phyloP scores from a whole-genome alignment of 1,140 invertebrate genomes.

The Papilio xuthus region DNA sequence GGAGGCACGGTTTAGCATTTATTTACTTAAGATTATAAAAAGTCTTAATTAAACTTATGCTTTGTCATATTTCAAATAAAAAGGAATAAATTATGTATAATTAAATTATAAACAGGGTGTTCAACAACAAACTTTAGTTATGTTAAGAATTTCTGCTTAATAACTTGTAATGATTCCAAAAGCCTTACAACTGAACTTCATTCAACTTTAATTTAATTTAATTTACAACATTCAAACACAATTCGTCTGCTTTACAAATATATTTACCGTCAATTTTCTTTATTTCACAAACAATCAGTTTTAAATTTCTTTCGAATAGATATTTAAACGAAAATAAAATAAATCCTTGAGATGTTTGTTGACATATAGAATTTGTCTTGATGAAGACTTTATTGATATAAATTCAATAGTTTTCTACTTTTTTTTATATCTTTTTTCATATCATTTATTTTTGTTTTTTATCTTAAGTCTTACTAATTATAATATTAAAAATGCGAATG shows the following conservation, averaged over 20 bases:
- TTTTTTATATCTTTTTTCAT: too few relatives aligned
- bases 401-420: too few relatives aligned
- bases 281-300: background rate
- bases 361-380: too few relatives aligned
- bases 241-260: background rate
- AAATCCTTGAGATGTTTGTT: too few relatives aligned
- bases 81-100: background rate
- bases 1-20: too few relatives aligned
- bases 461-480: too few relatives aligned
- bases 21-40: background rate
- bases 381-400: too few relatives aligned
- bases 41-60: background rate
- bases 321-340: too few relatives aligned
- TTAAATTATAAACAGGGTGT: slow-evolving; percentile 1
- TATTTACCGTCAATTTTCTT: background rate
- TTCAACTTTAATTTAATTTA: background rate
- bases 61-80: background rate
- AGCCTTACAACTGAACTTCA: background rate
- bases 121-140: background rate
- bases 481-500: too few relatives aligned
- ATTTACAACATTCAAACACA: background rate
- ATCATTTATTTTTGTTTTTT: too few relatives aligned
- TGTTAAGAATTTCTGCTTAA: background rate
- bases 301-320: background rate
- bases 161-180: background rate